phyloP scores from a whole-genome alignment of 1,140 invertebrate genomes.

The Leptestheria dahalacensis region DNA sequence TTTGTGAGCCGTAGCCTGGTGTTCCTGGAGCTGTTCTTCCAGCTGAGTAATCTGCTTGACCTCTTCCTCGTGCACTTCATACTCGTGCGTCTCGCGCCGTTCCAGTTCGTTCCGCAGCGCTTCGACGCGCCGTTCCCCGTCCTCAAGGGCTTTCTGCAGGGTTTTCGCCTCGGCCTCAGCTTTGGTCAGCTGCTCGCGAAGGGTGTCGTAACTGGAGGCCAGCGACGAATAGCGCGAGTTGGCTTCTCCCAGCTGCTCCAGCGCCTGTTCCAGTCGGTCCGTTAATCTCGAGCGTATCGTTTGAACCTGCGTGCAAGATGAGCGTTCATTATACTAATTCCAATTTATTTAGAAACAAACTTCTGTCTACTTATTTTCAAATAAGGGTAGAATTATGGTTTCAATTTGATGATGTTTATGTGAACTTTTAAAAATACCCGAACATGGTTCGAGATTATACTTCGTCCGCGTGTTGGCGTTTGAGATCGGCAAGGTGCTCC shows the following conservation, averaged over 20 bases:
- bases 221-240: constrained; percentile 41
- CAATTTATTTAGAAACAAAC: neutral
- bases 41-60: neutral
- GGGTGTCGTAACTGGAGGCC: constrained; percentile 7
- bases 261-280: constrained; percentile 54
- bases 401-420: no score
- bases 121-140: constrained; percentile 31
- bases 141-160: constrained; percentile 9
- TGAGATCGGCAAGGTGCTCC: constrained; percentile 18
- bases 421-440: no score
- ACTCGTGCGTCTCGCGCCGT: constrained; percentile 43
- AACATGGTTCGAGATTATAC: neutral
- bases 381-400: no score
- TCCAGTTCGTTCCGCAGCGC: constrained; percentile 26
- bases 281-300: constrained; percentile 46
- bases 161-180: constrained; percentile 42
- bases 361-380: no score
- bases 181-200: constrained; percentile 22
- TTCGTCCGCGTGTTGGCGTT: constrained; percentile 21
- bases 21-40: neutral
- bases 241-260: constrained; percentile 60
- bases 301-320: constrained; percentile 20
- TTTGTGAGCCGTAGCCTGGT: neutral
- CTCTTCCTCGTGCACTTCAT: neutral
- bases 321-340: no score